These are phyloP conservation scores for Tethea ocularis DNA, from an alignment of 2,888 invertebrate species.

Conservation along the genomic window DNA sequence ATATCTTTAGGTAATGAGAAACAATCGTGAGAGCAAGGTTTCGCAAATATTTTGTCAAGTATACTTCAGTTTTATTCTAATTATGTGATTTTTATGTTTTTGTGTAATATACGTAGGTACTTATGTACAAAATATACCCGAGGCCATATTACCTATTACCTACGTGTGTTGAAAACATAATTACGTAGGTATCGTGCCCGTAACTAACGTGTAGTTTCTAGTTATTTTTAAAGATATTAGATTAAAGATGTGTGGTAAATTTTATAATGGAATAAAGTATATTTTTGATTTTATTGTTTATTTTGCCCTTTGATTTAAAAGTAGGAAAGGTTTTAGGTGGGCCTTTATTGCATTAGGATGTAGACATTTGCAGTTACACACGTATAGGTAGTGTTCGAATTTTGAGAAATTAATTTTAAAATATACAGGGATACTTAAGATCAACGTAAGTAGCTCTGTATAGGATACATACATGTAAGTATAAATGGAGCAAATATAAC, in stretches of 20 bases:
- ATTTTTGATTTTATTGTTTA: conserved; percentile 29
- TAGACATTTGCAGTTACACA: too few relatives aligned
- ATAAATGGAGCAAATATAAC: not conserved
- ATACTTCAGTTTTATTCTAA: conserved; percentile 20
- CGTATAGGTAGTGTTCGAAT: too few relatives aligned
- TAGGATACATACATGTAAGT: not conserved
- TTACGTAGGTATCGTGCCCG: conserved; percentile 8
- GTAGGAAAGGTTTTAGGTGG: too few relatives aligned
- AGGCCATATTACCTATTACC: conserved; percentile 29
- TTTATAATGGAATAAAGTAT: conserved; percentile 40
- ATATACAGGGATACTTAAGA: too few relatives aligned
- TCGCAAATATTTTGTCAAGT: conserved; percentile 40
- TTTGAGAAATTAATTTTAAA: too few relatives aligned
- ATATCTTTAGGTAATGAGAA: conserved; percentile 21
- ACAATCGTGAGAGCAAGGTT: conserved; percentile 27
- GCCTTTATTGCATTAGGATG: too few relatives aligned
- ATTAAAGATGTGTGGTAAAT: conserved; percentile 33
- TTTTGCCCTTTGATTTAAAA: too few relatives aligned
- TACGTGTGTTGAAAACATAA: conserved; percentile 21
- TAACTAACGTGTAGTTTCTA: conserved; percentile 17
- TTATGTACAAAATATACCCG: conserved; percentile 34
- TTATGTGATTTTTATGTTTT: conserved; percentile 24
- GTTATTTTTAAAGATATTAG: conserved; percentile 24
- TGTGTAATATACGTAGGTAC: conserved; percentile 5
- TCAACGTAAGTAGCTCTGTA: too few relatives aligned